A percentile compares a stretch with the other conserved stretches of the same genome.
These are phyloP conservation scores for Eumacrocentrus americanus DNA, from an alignment of 2,888 invertebrate species.

Conservation along the genomic window DNA sequence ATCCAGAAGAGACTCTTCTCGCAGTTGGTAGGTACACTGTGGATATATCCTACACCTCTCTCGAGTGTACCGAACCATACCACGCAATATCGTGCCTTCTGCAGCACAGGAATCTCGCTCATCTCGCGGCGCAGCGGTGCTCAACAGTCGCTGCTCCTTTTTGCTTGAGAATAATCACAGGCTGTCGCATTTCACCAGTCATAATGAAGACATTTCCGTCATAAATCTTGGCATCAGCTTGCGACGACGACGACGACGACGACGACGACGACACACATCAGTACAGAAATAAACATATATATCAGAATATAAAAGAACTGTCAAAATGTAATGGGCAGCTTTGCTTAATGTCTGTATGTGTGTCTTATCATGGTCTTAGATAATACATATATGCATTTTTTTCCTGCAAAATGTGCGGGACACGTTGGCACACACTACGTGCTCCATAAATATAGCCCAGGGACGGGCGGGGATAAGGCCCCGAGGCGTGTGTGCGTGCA, in stretches of 20 bases:
- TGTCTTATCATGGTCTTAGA: no score
- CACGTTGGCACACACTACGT: slow-evolving; percentile 31
- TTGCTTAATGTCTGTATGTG: no score
- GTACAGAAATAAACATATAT: no score
- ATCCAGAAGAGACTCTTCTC: background rate
- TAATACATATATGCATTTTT: no score
- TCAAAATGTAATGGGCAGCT: no score
- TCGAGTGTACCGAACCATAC: slow-evolving; percentile 24
- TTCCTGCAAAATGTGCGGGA: background rate
- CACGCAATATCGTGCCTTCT: slow-evolving; percentile 35
- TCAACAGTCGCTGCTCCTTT: slow-evolving; percentile 32
- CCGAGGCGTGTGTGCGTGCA: slow-evolving; percentile 13
- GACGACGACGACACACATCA: no score
- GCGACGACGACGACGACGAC: no score
- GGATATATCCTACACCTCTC: slow-evolving; percentile 18
- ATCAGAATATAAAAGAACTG: no score
- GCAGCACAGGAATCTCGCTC: slow-evolving; percentile 48
- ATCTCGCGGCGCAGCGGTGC: slow-evolving; percentile 46
- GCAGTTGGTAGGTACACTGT: background rate
- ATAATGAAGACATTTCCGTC: slow-evolving; percentile 20
- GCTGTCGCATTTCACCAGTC: slow-evolving; percentile 6
- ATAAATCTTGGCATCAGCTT: no score
- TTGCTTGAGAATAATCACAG: slow-evolving; percentile 14
- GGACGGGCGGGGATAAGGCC: slow-evolving; percentile 9
- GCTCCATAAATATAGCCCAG: slow-evolving; percentile 38